Evolutionary conservation across 2,113 vertebrate species (phyloP).

Genomic region (Myotis davidii): DNA sequence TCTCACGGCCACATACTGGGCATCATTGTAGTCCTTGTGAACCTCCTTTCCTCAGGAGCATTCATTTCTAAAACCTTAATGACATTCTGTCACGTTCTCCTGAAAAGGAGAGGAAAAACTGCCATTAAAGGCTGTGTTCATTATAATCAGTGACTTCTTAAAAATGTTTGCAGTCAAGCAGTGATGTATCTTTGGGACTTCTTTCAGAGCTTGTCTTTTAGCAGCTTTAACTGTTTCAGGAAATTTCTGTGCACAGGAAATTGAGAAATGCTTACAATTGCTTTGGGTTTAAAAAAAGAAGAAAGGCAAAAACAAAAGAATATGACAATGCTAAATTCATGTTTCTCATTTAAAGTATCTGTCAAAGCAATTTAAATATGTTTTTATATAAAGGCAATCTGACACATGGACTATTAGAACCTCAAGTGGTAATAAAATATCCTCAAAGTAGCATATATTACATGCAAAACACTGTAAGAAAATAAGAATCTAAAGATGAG

Average conservation of each 20-base stretch:
- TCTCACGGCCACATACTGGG: constrained; percentile 74
- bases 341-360: constrained; percentile 49
- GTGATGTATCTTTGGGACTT: constrained; percentile 64
- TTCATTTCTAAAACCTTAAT: constrained; percentile 81
- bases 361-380: constrained; percentile 56
- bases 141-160: constrained; percentile 63
- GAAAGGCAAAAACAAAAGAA: constrained; percentile 44
- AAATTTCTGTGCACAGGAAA: constrained; percentile 45
- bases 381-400: constrained; percentile 57
- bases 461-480: neutral
- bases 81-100: constrained; percentile 65
- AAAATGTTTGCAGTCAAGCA: constrained; percentile 52
- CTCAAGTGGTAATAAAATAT: constrained; percentile 8
- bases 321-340: neutral
- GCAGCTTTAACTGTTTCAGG: constrained; percentile 37
- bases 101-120: constrained; percentile 64
- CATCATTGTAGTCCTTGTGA: constrained; percentile 73
- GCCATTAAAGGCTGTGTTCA: constrained; percentile 57
- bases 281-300: constrained; percentile 24
- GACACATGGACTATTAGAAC: constrained; percentile 37
- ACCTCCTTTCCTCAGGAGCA: constrained; percentile 77
- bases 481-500: constrained; percentile 11
- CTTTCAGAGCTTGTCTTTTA: constrained; percentile 59
- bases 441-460: constrained; percentile 6
- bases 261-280: constrained; percentile 48